phyloP scores from a whole-genome alignment of 2,888 invertebrate genomes.

The Saturnia pavonia region DNA sequence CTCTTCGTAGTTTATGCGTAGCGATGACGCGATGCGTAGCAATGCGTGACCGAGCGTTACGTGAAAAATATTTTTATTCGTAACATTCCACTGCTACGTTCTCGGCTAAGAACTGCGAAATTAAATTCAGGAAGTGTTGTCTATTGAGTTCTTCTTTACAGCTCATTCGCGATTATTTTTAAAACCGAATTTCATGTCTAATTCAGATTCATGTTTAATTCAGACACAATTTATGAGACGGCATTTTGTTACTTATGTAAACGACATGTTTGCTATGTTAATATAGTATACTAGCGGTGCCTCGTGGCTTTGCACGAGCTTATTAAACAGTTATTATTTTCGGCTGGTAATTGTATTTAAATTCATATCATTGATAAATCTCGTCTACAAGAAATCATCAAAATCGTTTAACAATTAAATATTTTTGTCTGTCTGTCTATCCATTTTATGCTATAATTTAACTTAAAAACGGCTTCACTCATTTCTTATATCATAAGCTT shows the following conservation, averaged over 20 bases:
- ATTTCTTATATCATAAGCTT: no score
- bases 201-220: not conserved
- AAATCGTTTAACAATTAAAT: no score
- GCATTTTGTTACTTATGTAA: not conserved
- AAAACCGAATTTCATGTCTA: not conserved
- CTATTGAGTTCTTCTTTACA: not conserved
- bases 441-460: no score
- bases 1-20: conserved; percentile 1
- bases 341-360: no score
- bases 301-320: no score
- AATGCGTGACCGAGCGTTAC: not conserved
- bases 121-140: not conserved
- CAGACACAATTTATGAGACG: not conserved
- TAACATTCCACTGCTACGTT: not conserved
- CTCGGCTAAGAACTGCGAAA: not conserved
- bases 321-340: no score
- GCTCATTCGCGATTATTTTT: not conserved
- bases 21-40: not conserved
- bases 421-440: no score
- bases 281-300: no score
- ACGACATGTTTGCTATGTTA: not conserved
- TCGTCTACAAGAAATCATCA: no score
- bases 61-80: not conserved
- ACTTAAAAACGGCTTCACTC: no score
- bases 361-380: no score